These are phyloP conservation scores for Cynaeus angustus DNA, from an alignment of 2,888 invertebrate genomes.

Conservation along the genomic window DNA sequence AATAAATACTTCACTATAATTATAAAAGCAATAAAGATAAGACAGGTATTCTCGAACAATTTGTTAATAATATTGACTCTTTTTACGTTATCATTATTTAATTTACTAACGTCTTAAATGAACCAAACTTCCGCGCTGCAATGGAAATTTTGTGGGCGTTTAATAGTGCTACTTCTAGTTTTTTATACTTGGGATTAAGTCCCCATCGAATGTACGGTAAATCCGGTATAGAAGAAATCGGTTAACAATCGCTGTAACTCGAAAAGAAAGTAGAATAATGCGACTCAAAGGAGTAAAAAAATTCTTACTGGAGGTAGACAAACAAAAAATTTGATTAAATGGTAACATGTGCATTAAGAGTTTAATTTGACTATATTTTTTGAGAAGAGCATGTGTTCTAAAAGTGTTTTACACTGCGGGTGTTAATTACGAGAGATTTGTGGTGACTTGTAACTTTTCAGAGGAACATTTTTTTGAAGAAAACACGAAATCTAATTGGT, in stretches of 20 bases:
- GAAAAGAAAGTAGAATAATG: constrained; percentile 22
- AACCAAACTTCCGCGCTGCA: neutral
- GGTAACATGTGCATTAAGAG: constrained; percentile 1
- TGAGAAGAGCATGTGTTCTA: constrained; percentile 3
- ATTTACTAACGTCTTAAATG: neutral
- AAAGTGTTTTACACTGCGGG: constrained; percentile 9
- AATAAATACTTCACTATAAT: constrained; percentile 13
- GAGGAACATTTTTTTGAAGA: neutral
- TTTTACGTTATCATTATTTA: constrained; percentile 1
- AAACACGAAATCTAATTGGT: too few species aligned
- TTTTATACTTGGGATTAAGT: neutral
- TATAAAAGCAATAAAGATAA: constrained; percentile 10
- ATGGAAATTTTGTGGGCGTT: neutral
- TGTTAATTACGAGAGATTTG: constrained; percentile 13
- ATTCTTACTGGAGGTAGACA: constrained; percentile 1
- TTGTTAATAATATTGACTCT: neutral
- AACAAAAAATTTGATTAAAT: constrained; percentile 3
- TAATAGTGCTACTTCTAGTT: neutral
- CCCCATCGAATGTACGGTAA: neutral
- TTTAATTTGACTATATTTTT: constrained; percentile 7
- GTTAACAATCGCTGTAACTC: neutral
- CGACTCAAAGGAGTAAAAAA: neutral
- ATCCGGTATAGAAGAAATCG: constrained; percentile 21
- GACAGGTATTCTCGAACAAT: neutral
- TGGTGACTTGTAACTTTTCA: neutral